A percentile compares a stretch with the other conserved stretches of the same genome.
These are phyloP conservation scores for Drosophila glabriapex DNA, from an alignment of 2,888 invertebrate genomes.

Conservation along the genomic window DNA sequence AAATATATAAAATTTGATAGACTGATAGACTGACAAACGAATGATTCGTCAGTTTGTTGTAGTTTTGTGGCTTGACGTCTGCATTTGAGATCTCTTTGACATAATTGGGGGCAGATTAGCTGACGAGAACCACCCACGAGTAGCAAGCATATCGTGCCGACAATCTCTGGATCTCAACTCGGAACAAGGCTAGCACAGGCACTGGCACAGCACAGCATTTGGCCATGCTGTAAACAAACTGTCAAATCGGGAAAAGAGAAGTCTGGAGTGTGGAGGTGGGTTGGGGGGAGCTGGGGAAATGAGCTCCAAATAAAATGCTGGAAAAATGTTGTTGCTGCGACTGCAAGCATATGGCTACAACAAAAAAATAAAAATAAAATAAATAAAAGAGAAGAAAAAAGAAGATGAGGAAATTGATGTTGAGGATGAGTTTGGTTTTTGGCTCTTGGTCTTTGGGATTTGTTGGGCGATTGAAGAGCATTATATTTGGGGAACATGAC, in stretches of 20 bases:
- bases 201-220: conserved; percentile 3
- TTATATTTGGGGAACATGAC: conserved; percentile 4
- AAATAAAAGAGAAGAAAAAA: conserved; percentile 6
- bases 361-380: not conserved
- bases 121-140: conserved; percentile 58
- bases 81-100: conserved; percentile 57
- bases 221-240: conserved; percentile 70
- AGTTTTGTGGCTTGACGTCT: conserved; percentile 21
- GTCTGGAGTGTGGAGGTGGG: not conserved
- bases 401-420: not conserved
- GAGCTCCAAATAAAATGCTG: conserved; percentile 10
- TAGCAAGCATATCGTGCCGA: conserved; percentile 12
- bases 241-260: conserved; percentile 47
- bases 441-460: conserved; percentile 1
- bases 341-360: conserved; percentile 30
- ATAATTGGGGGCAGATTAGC: conserved; percentile 57
- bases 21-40: not conserved
- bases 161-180: conserved; percentile 33
- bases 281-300: not conserved
- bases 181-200: not conserved
- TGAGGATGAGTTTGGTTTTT: not conserved
- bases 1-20: not conserved
- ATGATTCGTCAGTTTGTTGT: not conserved
- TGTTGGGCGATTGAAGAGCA: not conserved
- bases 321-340: conserved; percentile 40